Conservation (phyloP, 2,888 invertebrate species). For the Drosophila anomelani region DNA sequence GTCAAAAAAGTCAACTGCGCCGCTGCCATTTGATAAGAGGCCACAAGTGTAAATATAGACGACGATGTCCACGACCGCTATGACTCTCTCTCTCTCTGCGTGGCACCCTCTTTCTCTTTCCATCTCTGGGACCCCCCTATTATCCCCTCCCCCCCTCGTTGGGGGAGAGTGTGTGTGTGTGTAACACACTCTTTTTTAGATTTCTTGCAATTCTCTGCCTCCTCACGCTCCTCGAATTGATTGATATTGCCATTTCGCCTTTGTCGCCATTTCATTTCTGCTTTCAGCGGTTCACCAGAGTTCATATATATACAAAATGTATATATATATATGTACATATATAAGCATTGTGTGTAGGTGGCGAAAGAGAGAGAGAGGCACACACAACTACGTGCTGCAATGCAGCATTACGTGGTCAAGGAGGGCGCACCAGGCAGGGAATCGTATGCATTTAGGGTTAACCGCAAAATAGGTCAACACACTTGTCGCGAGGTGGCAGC, state of each 20-base stretch:
- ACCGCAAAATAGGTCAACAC: slow-evolving; percentile 45
- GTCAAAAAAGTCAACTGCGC: slow-evolving; percentile 81
- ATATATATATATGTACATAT: slow-evolving; percentile 4
- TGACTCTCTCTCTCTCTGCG: slow-evolving; percentile 32
- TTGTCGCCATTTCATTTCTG: slow-evolving; percentile 71
- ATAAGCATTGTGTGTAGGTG: slow-evolving; percentile 26
- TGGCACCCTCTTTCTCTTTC: neutral
- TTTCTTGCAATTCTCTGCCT: slow-evolving; percentile 34
- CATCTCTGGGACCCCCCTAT: neutral
- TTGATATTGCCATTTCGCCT: slow-evolving; percentile 61
- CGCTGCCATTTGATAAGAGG: slow-evolving; percentile 82
- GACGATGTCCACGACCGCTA: slow-evolving; percentile 76
- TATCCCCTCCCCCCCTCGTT: too few relatives aligned
- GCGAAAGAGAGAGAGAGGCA: slow-evolving; percentile 6
- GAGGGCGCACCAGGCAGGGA: slow-evolving; percentile 6
- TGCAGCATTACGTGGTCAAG: slow-evolving; percentile 42
- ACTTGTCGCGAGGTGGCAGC: slow-evolving; percentile 30
- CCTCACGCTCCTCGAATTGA: slow-evolving; percentile 43
- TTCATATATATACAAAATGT: slow-evolving; percentile 48
- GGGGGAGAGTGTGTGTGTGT: slow-evolving; percentile 8
- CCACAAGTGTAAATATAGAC: slow-evolving; percentile 82
- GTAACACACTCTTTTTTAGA: slow-evolving; percentile 27
- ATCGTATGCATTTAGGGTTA: slow-evolving; percentile 32
- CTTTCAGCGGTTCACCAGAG: slow-evolving; percentile 69
- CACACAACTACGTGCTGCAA: slow-evolving; percentile 57